Base-by-base conservation (phyloP, 2,797 vertebrate genomes). In the Coreius guichenoti region DNA sequence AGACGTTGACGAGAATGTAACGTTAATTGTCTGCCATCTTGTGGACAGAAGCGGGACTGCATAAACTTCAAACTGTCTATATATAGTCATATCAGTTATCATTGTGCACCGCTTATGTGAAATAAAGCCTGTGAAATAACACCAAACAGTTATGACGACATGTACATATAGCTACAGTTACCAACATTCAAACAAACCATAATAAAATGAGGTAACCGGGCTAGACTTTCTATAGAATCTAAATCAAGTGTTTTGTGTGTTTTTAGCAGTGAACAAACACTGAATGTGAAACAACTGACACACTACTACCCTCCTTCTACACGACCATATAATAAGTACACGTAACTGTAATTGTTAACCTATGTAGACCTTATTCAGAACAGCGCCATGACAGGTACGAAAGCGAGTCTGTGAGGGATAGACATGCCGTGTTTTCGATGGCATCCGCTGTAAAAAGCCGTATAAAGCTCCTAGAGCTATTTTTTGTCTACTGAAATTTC, bases 21-120 rank as follows among this genome's bases (percentile, higher is more conserved):
- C 39, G 39, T 43, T 43, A 43, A 21, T 6, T 19, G 36, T 17
- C 75, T 72, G 83, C 75, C 75, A 61, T 58, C 76, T 79, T n/a
- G 67, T 79, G 83, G 83, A 19, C 29, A 79, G 39, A 79, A 47
- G 8, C 23, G 13, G 26, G 7, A 70, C n/a, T 80, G 17, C 8
- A n/a, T n/a, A 58, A 26, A 16, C 5, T 8, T 75, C 17, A 51
- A 51, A 33, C 6, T n/a, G 6, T 39, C 21, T 0, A 8, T 1
- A 3, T 76, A 13, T 36, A 3, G 3, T 33, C 3, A 33, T 4
- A 21, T 29, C 70, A 49, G 23, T 16, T 12, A 17, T 9, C 7
- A 9, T 19, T 51, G 17, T 51, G 49, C 17, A 51, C 49, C 16
- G 49, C 49, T 54, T 21, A 21, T 72, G 69, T 47, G 29, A 47